Evolutionary conservation across 1,140 invertebrate species (phyloP), one percentile per base, ranked within the genome.

Genomic region (Arion vulgaris): DNA sequence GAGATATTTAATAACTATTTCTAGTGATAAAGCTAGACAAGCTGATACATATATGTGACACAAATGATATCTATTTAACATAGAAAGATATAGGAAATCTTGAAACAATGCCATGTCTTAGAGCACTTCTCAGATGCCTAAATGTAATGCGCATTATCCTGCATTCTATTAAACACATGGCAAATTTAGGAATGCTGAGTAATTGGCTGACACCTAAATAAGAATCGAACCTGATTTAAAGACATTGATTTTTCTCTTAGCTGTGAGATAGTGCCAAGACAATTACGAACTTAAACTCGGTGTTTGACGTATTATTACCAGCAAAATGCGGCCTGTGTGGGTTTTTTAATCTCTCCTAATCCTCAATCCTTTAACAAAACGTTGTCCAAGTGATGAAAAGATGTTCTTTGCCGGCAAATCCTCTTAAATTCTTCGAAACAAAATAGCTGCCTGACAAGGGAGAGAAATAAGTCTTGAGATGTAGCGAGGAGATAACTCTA

Each of bases 401-500:
- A 5, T 36, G 15, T 36, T 36, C 69, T n/a, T 26, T 39, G 11
- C 2, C 38, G 2, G 28, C 4, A 45, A 74, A 74, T 74, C 72
- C 72, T 36, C 75, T 77, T 77, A 77, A 7, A 57, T 4, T 49
- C 73, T 41, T 17, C 39, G 2, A 51, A 75, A 75, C 39, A 75
- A 28, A 41, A 51, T 32, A 28, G 38, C 49, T 17, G 28, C 5
- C 15, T 75, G 73, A 75, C 39, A 49, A 32, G 38, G 9, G 49
- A 32, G 41, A 39, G 75, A 77, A 36, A 57, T 77, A 77, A 62
- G 49, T 77, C 28, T 36, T 38, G 75, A 77, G 75, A 77, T 66
- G 57, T 49, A 77, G 62, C 11, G 75, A 77, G 19, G 41, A 77
- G 75, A 77, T 77, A 77, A 77, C 75, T 77, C 49, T 77, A 77